Base-by-base conservation (phyloP, 2,888 invertebrate species). In the Shargacucullia verbasci region DNA sequence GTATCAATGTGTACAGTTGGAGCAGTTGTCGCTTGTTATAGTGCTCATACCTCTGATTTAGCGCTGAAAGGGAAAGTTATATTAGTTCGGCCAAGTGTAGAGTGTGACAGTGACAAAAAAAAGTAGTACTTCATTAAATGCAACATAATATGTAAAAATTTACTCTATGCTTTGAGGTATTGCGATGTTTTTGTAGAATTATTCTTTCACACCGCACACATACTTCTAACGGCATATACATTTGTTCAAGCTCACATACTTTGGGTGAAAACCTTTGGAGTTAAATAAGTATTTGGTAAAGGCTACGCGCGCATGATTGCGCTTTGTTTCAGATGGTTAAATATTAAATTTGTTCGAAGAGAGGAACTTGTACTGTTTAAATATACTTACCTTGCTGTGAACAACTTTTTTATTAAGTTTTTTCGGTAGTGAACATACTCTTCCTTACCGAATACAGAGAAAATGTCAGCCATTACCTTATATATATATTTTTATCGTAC, bases 41-140 rank as follows among this genome's bases (percentile, higher is more conserved):
- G 48, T 63, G 60, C 58, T 73, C 62, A 76, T 73, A 73, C 71
- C 71, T 71, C 71, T 41, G 5, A 33, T 33, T 4, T 27, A 58
- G 31, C 13, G 85, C 91, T 91, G 91, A 39, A 91, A 91, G 50
- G 65, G 58, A 88, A 84, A 0, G 7, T 20, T 39, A 44, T n/a
- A 83, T 79, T 80, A 80, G 61, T 61, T 57, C 59, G 58, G 71
- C 73, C n/a, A 20, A 67, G 70, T 81, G 58, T 74, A 54, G 54
- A 70, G 48, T 70, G 45, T 1, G 29, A 29, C 5, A 47, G 62
- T 57, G 41, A 7, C 10, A 49, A 53, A 27, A 11, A 38, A 20
- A 40, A 43, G 31, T 41, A 0, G 0, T 50, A 34, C 29, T 47
- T 58, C 37, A 0, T 43, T 12, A 14, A 20, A 8, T 13, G n/a